Percentiles rank a stretch among this genome's conserved stretches.
Conservation (phyloP, 2,113 vertebrate species). For the Rhabdornis inornatus region DNA sequence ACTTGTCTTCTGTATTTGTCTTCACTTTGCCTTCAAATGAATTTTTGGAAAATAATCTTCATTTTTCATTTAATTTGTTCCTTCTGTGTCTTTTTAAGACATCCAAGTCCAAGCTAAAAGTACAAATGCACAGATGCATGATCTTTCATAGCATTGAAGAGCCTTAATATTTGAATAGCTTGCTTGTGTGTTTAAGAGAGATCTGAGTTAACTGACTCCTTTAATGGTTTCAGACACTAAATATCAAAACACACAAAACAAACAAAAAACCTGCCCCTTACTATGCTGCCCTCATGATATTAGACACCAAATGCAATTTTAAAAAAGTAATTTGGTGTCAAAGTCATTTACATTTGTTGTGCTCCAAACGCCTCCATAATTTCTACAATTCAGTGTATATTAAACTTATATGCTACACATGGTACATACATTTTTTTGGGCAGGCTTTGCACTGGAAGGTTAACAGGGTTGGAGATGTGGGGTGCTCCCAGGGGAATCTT, state of each 20-base stretch:
- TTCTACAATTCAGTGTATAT: not conserved
- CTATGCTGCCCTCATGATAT: not conserved
- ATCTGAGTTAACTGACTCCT: not conserved
- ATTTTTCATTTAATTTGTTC: not conserved
- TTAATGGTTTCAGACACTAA: not conserved
- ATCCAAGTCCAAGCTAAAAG: not conserved
- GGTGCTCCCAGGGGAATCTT: not conserved
- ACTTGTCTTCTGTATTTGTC: not conserved
- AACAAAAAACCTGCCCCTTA: fast-evolving
- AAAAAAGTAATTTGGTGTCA: not conserved
- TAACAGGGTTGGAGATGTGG: not conserved
- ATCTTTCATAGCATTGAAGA: not conserved
- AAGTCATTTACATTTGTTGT: not conserved
- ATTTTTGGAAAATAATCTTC: not conserved
- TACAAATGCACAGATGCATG: not conserved
- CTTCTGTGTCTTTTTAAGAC: not conserved
- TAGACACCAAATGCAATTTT: not conserved
- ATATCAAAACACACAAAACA: not conserved
- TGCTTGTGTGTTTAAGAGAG: not conserved
- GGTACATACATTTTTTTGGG: not conserved
- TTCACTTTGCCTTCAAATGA: not conserved
- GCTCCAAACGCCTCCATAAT: not conserved
- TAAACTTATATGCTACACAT: not conserved
- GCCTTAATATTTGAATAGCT: not conserved
- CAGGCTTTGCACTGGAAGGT: not conserved